phyloP scores from a whole-genome alignment of 2,797 vertebrate genomes.

The Phoebastria nigripes region DNA sequence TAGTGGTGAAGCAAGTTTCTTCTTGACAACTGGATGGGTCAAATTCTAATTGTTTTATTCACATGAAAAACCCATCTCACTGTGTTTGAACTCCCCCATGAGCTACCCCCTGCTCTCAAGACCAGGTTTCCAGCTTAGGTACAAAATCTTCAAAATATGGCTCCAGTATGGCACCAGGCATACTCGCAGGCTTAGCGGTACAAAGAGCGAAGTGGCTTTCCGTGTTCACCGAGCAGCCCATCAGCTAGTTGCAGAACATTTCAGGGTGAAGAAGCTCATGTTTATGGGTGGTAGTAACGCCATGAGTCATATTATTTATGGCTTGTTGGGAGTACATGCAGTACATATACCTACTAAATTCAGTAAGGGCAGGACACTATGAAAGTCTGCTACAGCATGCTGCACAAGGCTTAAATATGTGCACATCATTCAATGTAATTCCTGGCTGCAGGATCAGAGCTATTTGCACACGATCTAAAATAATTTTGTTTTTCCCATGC shows the following conservation, averaged over 20 bases:
- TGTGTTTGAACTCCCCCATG: background rate
- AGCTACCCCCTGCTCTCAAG: fast-evolving
- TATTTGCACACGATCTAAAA: background rate
- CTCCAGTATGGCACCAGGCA: background rate
- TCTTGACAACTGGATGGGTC: background rate
- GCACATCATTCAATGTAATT: background rate
- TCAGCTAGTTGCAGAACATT: background rate
- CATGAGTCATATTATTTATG: background rate
- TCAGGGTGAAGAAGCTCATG: background rate
- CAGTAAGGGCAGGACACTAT: background rate
- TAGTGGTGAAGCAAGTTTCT: background rate
- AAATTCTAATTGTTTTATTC: background rate
- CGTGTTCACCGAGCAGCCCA: background rate
- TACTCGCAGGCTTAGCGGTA: background rate
- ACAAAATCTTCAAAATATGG: background rate
- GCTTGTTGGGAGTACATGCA: background rate
- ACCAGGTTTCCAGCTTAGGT: background rate
- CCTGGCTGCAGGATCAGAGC: background rate
- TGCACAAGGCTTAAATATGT: background rate
- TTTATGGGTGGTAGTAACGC: background rate
- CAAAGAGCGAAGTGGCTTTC: background rate
- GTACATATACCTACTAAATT: background rate
- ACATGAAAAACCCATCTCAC: background rate
- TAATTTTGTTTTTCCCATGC: background rate
- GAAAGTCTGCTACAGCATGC: background rate